Evolutionary conservation across 2,888 invertebrate species (phyloP).

Genomic region (Sinentomon sp.): DNA sequence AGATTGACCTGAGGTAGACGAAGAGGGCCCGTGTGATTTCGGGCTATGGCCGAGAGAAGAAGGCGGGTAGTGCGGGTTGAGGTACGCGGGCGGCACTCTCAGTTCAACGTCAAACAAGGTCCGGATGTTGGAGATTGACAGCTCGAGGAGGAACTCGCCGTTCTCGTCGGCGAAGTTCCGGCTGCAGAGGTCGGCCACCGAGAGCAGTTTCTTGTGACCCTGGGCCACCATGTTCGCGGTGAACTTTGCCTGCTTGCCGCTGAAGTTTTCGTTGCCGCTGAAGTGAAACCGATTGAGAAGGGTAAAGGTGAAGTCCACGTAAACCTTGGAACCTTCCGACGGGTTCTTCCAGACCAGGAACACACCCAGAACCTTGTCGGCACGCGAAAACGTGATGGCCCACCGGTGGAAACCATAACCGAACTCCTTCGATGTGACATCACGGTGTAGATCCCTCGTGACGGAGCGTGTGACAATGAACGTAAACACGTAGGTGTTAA

Average conservation of each 20-base stretch:
- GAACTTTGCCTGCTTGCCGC: slow-evolving; percentile 37
- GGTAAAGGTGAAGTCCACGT: slow-evolving; percentile 52
- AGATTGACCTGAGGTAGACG: no score
- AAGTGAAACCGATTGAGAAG: slow-evolving; percentile 53
- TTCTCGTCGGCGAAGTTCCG: slow-evolving; percentile 47
- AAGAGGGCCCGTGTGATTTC: no score
- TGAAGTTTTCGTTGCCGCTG: slow-evolving; percentile 49
- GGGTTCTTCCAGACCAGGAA: slow-evolving; percentile 48
- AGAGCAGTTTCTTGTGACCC: slow-evolving; percentile 41
- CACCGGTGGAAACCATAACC: slow-evolving; percentile 52
- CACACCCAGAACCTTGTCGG: slow-evolving; percentile 45
- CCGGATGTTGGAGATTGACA: slow-evolving; percentile 42
- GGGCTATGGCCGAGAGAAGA: no score
- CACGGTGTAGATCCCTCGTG: slow-evolving; percentile 44
- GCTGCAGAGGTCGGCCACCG: slow-evolving; percentile 36
- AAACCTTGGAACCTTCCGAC: slow-evolving; percentile 42
- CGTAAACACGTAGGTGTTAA: slow-evolving; percentile 55
- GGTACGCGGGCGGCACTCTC: slow-evolving; percentile 25
- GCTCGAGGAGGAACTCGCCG: slow-evolving; percentile 49
- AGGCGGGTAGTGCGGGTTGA: slow-evolving; percentile 14
- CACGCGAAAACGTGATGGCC: slow-evolving; percentile 48
- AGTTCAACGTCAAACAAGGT: slow-evolving; percentile 46
- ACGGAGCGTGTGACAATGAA: slow-evolving; percentile 52
- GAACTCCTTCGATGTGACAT: slow-evolving; percentile 54
- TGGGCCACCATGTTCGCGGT: slow-evolving; percentile 35